Percentiles rank a stretch among this genome's conserved stretches.
phyloP scores from a whole-genome alignment of 2,797 vertebrate genomes.

The Halcyon leucocephala region DNA sequence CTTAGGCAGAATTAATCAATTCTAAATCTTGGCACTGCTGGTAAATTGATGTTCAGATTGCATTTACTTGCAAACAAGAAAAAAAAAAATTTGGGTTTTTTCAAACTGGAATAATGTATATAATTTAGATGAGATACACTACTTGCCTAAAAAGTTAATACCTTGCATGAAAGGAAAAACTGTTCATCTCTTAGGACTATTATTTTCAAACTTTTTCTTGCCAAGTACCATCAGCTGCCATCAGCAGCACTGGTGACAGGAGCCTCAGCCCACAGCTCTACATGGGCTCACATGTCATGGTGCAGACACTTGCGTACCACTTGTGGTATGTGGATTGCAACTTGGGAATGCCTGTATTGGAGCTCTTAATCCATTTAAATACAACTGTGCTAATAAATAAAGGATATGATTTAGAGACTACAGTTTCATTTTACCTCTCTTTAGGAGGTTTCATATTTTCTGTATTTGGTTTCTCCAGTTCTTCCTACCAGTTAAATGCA shows the following conservation, averaged over 20 bases:
- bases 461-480: neutral
- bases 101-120: neutral
- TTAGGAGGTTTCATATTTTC: neutral
- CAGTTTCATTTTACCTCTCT: neutral
- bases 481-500: neutral
- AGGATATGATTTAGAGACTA: neutral
- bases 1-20: slow-evolving; percentile 7
- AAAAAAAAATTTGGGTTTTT: neutral
- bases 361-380: neutral
- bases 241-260: neutral
- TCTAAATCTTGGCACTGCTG: neutral
- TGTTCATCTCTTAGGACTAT: neutral
- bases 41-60: neutral
- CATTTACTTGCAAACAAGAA: slow-evolving; percentile 6
- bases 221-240: neutral
- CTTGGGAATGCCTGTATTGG: neutral
- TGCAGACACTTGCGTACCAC: neutral
- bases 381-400: neutral
- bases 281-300: neutral
- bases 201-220: neutral
- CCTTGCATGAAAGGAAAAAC: neutral
- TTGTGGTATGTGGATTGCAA: neutral
- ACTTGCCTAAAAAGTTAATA: neutral
- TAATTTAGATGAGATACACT: neutral
- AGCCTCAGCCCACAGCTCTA: neutral